Conservation (phyloP, 2,888 invertebrate species). For the Andricus quercusramuli region DNA sequence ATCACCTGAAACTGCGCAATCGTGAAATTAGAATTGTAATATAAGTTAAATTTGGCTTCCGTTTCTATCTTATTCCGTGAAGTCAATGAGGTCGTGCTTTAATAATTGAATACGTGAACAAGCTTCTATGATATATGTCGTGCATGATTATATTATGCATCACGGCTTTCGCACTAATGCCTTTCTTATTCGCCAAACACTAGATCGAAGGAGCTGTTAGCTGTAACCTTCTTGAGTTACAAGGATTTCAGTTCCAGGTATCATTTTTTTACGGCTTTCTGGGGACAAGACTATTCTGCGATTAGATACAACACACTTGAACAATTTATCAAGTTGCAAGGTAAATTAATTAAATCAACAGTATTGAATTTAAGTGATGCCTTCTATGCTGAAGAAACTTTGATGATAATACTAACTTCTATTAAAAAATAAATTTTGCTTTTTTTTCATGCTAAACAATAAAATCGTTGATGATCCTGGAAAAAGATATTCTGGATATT, state of each 20-base stretch:
- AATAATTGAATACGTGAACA: slow-evolving; percentile 13
- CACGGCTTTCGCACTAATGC: background rate
- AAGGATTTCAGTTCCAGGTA: slow-evolving; percentile 23
- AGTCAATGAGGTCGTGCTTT: slow-evolving; percentile 13
- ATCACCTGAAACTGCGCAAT: no score
- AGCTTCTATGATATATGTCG: background rate
- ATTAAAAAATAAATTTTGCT: no score
- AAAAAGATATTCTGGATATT: no score
- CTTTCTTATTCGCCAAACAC: slow-evolving; percentile 4
- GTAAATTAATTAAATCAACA: background rate
- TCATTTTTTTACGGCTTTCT: background rate
- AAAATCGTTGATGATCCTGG: no score
- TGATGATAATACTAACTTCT: no score
- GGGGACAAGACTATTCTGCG: background rate
- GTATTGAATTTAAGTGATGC: no score
- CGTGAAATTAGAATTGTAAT: no score
- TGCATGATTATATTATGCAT: background rate
- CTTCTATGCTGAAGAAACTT: no score
- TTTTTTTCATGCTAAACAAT: no score
- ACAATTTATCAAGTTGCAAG: background rate
- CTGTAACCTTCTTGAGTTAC: slow-evolving; percentile 16
- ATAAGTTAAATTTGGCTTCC: no score
- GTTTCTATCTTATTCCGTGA: background rate
- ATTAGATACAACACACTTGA: background rate
- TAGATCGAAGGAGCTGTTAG: slow-evolving; percentile 18